Conservation (phyloP, 2,797 vertebrate species). For the Sciurus vulgaris region DNA sequence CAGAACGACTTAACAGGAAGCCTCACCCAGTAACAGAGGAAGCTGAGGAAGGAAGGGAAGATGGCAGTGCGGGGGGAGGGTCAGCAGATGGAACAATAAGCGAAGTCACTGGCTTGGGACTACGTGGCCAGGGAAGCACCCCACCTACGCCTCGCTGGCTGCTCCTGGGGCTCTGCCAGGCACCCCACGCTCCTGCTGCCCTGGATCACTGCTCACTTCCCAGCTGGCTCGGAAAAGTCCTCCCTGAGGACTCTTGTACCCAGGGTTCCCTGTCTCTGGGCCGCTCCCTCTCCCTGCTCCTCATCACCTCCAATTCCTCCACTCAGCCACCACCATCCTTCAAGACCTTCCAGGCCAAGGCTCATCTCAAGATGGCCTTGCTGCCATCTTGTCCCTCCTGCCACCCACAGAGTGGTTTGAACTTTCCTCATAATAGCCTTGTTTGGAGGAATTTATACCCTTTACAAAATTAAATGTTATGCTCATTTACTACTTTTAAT, state of each 20-base stretch:
- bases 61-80: constrained; percentile 77
- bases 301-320: background rate
- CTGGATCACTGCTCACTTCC: background rate
- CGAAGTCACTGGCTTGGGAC: constrained; percentile 47
- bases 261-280: background rate
- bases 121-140: background rate
- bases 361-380: background rate
- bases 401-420: background rate
- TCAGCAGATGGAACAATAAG: constrained; percentile 65
- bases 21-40: constrained; percentile 83
- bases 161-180: background rate
- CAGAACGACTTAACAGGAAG: constrained; percentile 83
- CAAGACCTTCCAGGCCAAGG: background rate
- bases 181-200: background rate
- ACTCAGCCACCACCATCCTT: background rate
- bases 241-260: background rate
- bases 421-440: background rate
- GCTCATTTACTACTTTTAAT: background rate
- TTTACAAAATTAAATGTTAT: background rate
- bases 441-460: background rate
- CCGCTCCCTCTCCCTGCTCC: background rate
- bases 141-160: background rate
- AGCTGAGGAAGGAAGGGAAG: constrained; percentile 84
- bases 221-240: background rate
- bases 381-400: background rate